phyloP scores from a whole-genome alignment of 2,797 vertebrate genomes.

The Thamnophis elegans region DNA sequence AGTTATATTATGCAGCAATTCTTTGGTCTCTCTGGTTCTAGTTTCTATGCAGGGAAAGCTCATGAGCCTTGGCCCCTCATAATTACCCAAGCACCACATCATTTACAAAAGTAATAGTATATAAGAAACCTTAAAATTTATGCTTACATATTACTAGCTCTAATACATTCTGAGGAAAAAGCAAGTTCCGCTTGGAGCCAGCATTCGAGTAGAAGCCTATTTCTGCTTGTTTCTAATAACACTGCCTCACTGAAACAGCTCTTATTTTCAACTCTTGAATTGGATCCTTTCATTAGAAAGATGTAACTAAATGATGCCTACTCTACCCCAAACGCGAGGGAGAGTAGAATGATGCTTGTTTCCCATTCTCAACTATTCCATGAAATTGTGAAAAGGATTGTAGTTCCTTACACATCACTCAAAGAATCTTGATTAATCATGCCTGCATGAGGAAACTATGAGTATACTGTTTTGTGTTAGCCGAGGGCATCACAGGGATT shows the following conservation, averaged over 20 bases:
- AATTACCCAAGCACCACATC: neutral
- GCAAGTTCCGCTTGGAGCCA: neutral
- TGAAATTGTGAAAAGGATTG: neutral
- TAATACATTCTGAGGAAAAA: neutral
- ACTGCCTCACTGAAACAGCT: neutral
- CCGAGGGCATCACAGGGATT: neutral
- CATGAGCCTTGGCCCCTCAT: neutral
- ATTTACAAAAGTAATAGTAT: neutral
- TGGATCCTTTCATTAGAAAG: neutral
- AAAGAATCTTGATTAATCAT: neutral
- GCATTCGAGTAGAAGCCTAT: neutral
- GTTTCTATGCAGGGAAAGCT: neutral
- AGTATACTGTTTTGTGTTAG: neutral
- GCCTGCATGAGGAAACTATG: neutral
- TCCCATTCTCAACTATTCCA: neutral
- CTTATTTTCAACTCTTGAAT: neutral
- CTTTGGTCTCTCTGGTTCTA: neutral
- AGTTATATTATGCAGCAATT: neutral
- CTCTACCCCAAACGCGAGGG: neutral
- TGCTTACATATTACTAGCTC: neutral
- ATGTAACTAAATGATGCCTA: neutral
- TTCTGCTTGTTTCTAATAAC: neutral
- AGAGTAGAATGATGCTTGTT: neutral
- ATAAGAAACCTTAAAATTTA: neutral
- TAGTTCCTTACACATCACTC: neutral